phyloP scores from a whole-genome alignment of 1,140 invertebrate species.

The Bombus fervidus region DNA sequence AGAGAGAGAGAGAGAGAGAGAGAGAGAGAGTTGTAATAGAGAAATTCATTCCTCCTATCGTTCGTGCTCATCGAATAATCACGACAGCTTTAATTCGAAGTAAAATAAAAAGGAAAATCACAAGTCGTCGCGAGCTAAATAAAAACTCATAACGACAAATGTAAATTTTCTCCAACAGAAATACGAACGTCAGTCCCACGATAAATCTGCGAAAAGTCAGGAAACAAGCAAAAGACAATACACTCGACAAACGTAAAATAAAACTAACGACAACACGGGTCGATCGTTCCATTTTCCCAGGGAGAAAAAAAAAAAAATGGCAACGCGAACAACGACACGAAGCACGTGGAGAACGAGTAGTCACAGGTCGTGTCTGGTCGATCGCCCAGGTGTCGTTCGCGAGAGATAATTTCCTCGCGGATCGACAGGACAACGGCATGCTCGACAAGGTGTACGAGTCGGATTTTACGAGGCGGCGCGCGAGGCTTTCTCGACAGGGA shows the following conservation, averaged over 20 bases:
- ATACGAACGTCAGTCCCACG: not conserved
- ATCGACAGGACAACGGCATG: slow-evolving; percentile 45
- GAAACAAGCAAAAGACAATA: not conserved
- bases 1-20: not conserved
- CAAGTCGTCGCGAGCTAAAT: not conserved
- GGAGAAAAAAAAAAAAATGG: not conserved
- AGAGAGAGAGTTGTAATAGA: too few relatives aligned
- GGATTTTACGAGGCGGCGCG: slow-evolving; percentile 77
- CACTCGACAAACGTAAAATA: not conserved
- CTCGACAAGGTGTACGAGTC: slow-evolving; percentile 56
- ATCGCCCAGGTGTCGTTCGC: slow-evolving; percentile 12
- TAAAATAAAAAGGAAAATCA: not conserved
- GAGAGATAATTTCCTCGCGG: slow-evolving; percentile 35
- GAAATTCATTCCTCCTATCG: too few relatives aligned
- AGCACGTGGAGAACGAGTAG: too few relatives aligned
- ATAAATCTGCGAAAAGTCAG: not conserved
- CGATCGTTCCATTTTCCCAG: not conserved
- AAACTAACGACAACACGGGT: not conserved
- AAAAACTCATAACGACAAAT: too few relatives aligned
- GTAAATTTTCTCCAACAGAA: too few relatives aligned
- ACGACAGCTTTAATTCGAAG: not conserved
- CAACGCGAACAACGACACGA: not conserved
- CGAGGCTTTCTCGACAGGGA: slow-evolving; percentile 79
- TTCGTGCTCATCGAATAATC: too few relatives aligned
- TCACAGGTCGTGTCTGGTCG: not conserved